Base-by-base conservation (phyloP, 2,888 invertebrate genomes). In the Coenonympha arcania region DNA sequence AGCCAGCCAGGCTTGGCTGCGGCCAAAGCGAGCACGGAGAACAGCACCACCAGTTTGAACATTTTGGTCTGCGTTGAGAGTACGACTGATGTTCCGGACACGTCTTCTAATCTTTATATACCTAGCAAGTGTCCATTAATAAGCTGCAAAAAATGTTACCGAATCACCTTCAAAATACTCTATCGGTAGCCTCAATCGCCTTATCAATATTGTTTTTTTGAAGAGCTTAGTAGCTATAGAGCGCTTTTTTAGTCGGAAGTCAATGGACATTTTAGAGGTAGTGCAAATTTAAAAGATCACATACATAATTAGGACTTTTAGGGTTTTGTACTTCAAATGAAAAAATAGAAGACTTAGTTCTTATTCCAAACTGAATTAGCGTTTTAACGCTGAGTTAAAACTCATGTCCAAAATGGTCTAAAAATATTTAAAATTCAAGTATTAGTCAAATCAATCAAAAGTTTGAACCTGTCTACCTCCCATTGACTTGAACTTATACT, bases 41-140 rank as follows among this genome's bases (percentile, higher is more conserved):
- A 88, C 85, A 90, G 88, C 77, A 88, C 89, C 87, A 89, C 88
- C 87, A 86, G 71, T 73, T 85, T 85, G 69, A 65, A 79, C 86
- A 87, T 86, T 66, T 69, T 85, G 82, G 79, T 84, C 79, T 82
- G 79, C 75, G 81, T 80, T 78, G 75, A 66, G 65, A 72, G 71
- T 77, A 75, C 71, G 73, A 85, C 77, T 85, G 82, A 83, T 85
- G 76, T 56, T 65, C 58, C 60, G 63, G 57, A 51, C 58, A 33
- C 50, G 52, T 46, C 57, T 62, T 63, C 59, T 56, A 69, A 76
- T 70, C 68, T 64, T 84, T 85, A 69, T 84, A 85, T 85, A 85
- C 62, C 52, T 28, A n/a, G 62, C 52, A 28, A 40, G 47, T 24
- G 31, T 34, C 13, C 26, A 20, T 39, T 40, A 47, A 44, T 45